Base-by-base conservation (phyloP, 2,888 invertebrate species). In the Caenorhabditis virilis region DNA sequence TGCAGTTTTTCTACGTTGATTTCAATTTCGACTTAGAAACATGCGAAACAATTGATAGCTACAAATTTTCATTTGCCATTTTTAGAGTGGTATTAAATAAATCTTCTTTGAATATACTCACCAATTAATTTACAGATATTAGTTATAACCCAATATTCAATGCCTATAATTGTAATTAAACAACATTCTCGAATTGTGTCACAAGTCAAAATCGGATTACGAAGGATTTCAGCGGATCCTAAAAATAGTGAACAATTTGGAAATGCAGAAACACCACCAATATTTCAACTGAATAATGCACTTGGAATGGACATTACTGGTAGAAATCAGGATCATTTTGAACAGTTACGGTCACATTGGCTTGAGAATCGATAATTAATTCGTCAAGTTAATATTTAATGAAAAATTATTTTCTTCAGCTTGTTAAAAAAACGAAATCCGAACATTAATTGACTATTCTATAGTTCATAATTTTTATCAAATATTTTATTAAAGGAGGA, bases 1-100 rank as follows among this genome's bases (percentile, higher is more conserved):
- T 65, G 26, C 5, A 62, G 11, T 49, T 62, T 6, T 65, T 62
- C 30, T 15, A 43, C 13, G 65, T 69, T 4, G 65, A 65, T 35
- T 62, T 56, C 25, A 51, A 48, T 46, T 57, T 69, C 20, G 59
- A 69, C 23, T 20, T 56, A 1, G 53, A 58, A 33, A 53, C 43
- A 16, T 69, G 69, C 26, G 22, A 45, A 18, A 43, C 49, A 11
- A 23, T 26, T 13, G 45, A 52, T 2, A 48, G 50, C 1, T 69
- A 69, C 30, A 58, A 39, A 18, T 39, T 47, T 22, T 45, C 30
- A 13, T 48, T 48, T 16, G 15, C 26, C 18, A 4, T 48, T n/a
- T 48, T 48, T 23, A 16, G 48, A 48, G 20, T 16, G 20, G 48
- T 48, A 6, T 20, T 42, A n/a, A n/a, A n/a, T n/a, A n/a, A n/a